Base-by-base conservation (phyloP, 2,113 vertebrate genomes). In the Loxodonta africana region DNA sequence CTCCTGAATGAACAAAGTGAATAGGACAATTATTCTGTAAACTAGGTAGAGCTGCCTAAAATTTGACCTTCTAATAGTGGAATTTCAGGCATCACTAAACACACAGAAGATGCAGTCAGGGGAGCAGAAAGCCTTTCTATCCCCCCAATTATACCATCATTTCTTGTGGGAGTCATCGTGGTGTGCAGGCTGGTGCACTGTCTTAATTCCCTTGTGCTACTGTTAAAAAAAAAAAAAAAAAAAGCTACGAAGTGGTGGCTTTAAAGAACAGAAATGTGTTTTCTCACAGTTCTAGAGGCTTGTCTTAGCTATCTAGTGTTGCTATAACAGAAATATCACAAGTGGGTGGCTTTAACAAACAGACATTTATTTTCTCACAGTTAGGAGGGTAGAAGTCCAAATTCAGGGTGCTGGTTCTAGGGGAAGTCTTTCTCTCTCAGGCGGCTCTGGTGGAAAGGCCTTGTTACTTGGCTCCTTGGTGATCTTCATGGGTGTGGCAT, bases 11-110 rank as follows among this genome's bases (percentile, higher is more conserved):
- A 93, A 81, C 41, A 81, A 87, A 96, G 1, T 86, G 37, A 94
- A 93, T 94, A 76, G 12, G 6, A 83, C 33, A 81, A 76, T 91
- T 89, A 86, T 94, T 91, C 63, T 41, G 51, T 87, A 87, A 87
- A 21, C 14, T 74, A 76, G n/a, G 28, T 30, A 71, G 20, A 73
- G 21, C 25, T 84, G 76, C 53, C 9, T 30, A 93, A 57, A 41
- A 3, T 18, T 53, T 85, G 82, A 94, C 37, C 57, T 87, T 78
- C 63, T 74, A 48, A 78, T 20, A n/a, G 44, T 77, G 11, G 44
- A 69, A 86, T 63, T 90, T 96, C 88, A 95, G 26, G 44, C 37
- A 63, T 82, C 51, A 53, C 41, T 94, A 81, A 91, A 44, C 65
- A 92, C 20, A 14, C 0, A 57, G 23, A 92, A 84, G 37, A 84